phyloP scores from a whole-genome alignment of 2,888 invertebrate genomes.

The Eucriotettix oculatus region DNA sequence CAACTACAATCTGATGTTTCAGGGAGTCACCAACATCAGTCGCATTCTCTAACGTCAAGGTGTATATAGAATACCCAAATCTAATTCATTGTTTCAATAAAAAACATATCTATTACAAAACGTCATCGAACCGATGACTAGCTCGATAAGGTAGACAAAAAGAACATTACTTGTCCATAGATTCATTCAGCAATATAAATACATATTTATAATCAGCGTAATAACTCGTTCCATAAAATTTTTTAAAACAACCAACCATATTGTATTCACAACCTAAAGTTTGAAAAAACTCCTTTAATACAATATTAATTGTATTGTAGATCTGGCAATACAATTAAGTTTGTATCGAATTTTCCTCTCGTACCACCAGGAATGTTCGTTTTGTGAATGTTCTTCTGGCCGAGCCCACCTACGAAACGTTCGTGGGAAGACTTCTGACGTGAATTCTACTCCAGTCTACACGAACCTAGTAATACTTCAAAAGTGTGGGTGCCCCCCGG shows the following conservation, averaged over 20 bases:
- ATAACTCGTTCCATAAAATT: conserved; percentile 14
- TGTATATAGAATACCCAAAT: conserved; percentile 3
- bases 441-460: background rate
- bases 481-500: too few relatives aligned
- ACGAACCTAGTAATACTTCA: background rate
- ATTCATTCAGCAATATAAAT: conserved; percentile 3
- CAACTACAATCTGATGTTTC: conserved; percentile 7
- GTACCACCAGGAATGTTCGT: too few relatives aligned
- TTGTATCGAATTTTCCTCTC: too few relatives aligned
- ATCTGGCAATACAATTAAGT: too few relatives aligned
- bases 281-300: too few relatives aligned
- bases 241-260: conserved; percentile 13
- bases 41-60: conserved; percentile 4
- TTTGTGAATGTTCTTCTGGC: too few relatives aligned
- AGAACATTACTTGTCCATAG: background rate
- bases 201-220: conserved; percentile 4
- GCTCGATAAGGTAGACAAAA: too few relatives aligned
- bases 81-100: conserved; percentile 11
- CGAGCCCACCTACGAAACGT: background rate
- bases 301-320: too few relatives aligned
- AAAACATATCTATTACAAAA: conserved; percentile 13
- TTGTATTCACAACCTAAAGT: conserved; percentile 9
- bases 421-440: background rate
- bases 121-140: background rate
- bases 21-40: background rate